phyloP scores from a whole-genome alignment of 2,797 vertebrate species.

The Lithobates pipiens region DNA sequence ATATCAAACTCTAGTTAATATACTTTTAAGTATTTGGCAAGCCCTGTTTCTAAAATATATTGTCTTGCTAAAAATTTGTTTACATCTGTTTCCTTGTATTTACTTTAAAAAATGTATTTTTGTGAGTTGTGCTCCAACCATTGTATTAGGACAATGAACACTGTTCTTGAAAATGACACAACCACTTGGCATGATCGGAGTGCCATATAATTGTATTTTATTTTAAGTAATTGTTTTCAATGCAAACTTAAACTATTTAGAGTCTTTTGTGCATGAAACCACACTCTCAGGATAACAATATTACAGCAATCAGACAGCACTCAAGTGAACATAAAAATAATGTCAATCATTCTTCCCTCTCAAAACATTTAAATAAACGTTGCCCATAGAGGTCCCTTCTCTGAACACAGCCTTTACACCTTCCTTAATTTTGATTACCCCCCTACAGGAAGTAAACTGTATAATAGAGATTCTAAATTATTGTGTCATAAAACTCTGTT shows the following conservation, averaged over 20 bases:
- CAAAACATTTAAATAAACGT: not conserved
- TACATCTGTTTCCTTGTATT: not conserved
- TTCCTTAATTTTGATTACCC: no score
- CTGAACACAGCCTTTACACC: no score
- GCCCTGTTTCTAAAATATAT: not conserved
- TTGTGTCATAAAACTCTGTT: no score
- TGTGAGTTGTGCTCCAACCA: not conserved
- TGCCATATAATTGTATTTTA: not conserved
- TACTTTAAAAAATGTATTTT: not conserved
- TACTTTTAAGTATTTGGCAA: not conserved
- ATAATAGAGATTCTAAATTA: no score
- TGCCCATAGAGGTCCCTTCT: not conserved
- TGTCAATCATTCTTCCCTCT: not conserved
- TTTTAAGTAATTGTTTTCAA: not conserved
- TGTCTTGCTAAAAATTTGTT: not conserved
- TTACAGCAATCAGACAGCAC: not conserved
- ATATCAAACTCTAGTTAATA: not conserved
- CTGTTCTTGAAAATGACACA: not conserved
- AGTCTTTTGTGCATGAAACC: not conserved
- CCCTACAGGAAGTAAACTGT: no score
- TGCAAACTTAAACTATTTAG: not conserved
- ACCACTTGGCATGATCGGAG: not conserved
- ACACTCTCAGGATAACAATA: not conserved
- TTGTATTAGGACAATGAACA: not conserved
- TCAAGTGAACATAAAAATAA: not conserved